Evolutionary conservation across 2,797 vertebrate species (phyloP).

Genomic region (Cryptoprocta ferox): DNA sequence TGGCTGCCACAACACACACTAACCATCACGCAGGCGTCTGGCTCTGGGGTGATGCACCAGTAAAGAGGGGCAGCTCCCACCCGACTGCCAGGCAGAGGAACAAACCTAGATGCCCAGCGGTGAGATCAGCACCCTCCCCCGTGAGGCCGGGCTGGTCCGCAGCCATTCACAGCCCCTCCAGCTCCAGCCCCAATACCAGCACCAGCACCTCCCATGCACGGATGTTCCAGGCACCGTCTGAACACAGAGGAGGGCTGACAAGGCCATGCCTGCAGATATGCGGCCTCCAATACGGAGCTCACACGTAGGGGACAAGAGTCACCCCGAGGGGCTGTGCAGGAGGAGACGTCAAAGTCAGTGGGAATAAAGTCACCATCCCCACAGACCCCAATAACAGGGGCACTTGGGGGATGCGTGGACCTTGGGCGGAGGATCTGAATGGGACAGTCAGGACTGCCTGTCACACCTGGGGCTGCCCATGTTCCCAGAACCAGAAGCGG

Average conservation of each 20-base stretch:
- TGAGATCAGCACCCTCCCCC: no score
- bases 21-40: fast-evolving
- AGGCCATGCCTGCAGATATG: neutral
- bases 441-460: neutral
- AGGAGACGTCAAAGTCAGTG: neutral
- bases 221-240: no score
- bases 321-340: neutral
- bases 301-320: fast-evolving
- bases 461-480: fast-evolving
- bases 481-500: neutral
- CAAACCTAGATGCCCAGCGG: no score
- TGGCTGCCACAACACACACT: fast-evolving
- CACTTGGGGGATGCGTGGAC: neutral
- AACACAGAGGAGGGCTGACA: fast-evolving
- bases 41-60: neutral
- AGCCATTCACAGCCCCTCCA: no score
- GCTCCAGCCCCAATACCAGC: no score
- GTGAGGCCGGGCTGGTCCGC: no score
- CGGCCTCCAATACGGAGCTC: neutral
- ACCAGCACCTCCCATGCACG: neutral
- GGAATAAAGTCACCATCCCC: neutral
- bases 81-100: neutral
- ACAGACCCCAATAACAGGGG: neutral
- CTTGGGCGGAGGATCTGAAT: neutral
- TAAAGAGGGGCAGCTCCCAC: neutral